Base-by-base conservation (phyloP, 2,888 invertebrate genomes). In the Ichneumoninae sp. region DNA sequence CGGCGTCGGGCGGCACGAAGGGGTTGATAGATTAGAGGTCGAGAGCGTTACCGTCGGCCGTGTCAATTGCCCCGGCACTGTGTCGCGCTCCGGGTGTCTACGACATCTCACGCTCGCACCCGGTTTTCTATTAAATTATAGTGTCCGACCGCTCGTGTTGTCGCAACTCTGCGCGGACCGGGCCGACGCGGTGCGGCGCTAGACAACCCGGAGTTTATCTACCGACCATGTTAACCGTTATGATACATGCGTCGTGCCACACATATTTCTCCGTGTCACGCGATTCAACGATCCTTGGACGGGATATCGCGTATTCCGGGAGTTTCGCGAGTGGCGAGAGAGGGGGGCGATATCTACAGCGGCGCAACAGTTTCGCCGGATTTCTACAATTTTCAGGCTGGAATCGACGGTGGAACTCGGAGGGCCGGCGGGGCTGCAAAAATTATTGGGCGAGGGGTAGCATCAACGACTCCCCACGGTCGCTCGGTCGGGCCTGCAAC, bases 391-490 rank as follows among this genome's bases (percentile, higher is more conserved):
- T 81, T 65, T 79, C 83, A 75, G 70, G 33, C 71, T 68, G 85
- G 75, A 75, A 65, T 52, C 22, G 65, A 8, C 19, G 52, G 16
- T 33, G 75, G 19, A 66, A 50, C 57, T 22, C 57, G 57, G 13
- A 16, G 47, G 68, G 70, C 54, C 52, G 71, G 79, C 47, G 77
- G 71, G 76, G 66, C 76, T 22, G 85, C 40, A 82, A 84, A 87
- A 87, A 85, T 87, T 87, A 87, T 87, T 87, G 78, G 82, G 63
- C 73, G 44, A 74, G 50, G 10, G 70, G 82, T 80, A 79, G 83
- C 80, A 85, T 87, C 85, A 87, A 83, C 85, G 85, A 83, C 69
- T 83, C 70, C 47, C 76, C 71, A 75, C 75, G 73, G 66, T 76
- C 68, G 74, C 76, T 81, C 63, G 79, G 69, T 57, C 60, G 68